Conservation (phyloP, 1,140 invertebrate genomes). For the Drosophila aff. region DNA sequence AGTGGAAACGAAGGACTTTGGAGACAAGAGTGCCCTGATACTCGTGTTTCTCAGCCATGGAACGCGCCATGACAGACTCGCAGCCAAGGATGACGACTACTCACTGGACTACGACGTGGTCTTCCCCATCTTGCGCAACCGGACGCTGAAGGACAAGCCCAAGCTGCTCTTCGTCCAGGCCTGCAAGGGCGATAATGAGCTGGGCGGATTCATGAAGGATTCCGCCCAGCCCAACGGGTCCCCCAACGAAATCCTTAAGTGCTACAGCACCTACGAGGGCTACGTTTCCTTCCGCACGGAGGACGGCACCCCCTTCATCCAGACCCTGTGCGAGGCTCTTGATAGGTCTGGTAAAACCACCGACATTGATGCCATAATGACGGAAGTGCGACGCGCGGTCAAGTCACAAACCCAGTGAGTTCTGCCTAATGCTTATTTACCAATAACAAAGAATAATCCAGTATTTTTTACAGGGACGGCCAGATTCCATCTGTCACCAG, state of each 20-base stretch:
- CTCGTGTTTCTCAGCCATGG: constrained; percentile 67
- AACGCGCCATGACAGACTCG: constrained; percentile 53
- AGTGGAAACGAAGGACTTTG: constrained; percentile 75
- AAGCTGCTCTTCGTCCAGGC: constrained; percentile 81
- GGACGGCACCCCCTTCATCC: constrained; percentile 75
- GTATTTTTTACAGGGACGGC: constrained; percentile 48
- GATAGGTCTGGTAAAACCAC: constrained; percentile 38
- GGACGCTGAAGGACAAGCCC: constrained; percentile 65
- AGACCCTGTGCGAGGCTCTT: constrained; percentile 67
- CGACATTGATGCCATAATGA: constrained; percentile 65
- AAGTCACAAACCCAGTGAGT: constrained; percentile 66
- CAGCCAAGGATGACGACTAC: constrained; percentile 71
- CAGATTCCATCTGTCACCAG: constrained; percentile 80
- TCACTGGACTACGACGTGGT: constrained; percentile 72
- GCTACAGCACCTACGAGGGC: constrained; percentile 82
- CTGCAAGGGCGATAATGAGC: constrained; percentile 66
- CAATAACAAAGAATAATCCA: background rate
- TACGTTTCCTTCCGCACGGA: constrained; percentile 75
- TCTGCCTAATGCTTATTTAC: background rate
- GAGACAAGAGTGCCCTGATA: constrained; percentile 54
- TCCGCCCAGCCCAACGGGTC: constrained; percentile 50
- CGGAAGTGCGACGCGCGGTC: constrained; percentile 45
- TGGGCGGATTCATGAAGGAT: constrained; percentile 66
- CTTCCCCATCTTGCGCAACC: constrained; percentile 73
- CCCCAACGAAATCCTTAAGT: constrained; percentile 78